Percentiles rank a stretch among this genome's conserved stretches.
Evolutionary conservation across 1,140 invertebrate species (phyloP).

Genomic region (Berghia stephanieae): DNA sequence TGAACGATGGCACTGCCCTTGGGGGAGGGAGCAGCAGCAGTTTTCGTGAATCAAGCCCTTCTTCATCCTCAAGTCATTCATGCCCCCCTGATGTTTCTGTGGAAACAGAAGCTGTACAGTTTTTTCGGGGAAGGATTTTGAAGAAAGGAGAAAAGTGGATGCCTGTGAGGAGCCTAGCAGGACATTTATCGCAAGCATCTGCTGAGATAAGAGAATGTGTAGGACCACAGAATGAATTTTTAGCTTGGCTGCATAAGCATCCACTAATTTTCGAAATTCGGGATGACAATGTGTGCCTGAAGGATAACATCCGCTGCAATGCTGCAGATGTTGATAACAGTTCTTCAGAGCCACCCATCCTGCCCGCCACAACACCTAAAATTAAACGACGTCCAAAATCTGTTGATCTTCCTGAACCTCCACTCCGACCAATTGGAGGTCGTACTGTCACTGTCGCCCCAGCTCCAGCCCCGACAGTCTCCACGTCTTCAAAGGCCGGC

Average conservation of each 20-base stretch:
- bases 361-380: slow-evolving; percentile 48
- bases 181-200: slow-evolving; percentile 67
- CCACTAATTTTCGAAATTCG: slow-evolving; percentile 66
- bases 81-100: slow-evolving; percentile 60
- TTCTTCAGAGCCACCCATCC: slow-evolving; percentile 46
- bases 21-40: slow-evolving; percentile 60
- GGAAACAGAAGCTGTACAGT: slow-evolving; percentile 68
- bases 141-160: slow-evolving; percentile 67
- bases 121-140: slow-evolving; percentile 63
- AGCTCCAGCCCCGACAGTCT: slow-evolving; percentile 32
- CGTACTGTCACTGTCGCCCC: slow-evolving; percentile 40
- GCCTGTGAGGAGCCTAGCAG: slow-evolving; percentile 65
- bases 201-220: slow-evolving; percentile 66
- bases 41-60: slow-evolving; percentile 57
- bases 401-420: slow-evolving; percentile 46
- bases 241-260: slow-evolving; percentile 63
- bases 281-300: slow-evolving; percentile 63
- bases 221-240: slow-evolving; percentile 67
- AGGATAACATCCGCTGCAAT: slow-evolving; percentile 62
- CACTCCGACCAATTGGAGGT: slow-evolving; percentile 35
- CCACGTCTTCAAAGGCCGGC: slow-evolving; percentile 50
- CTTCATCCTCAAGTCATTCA: slow-evolving; percentile 53
- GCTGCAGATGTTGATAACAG: slow-evolving; percentile 55
- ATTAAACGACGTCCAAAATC: slow-evolving; percentile 56
- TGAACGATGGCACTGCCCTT: slow-evolving; percentile 60